phyloP scores from a whole-genome alignment of 2,113 vertebrate genomes.

The Plecturocebus donacophilus region DNA sequence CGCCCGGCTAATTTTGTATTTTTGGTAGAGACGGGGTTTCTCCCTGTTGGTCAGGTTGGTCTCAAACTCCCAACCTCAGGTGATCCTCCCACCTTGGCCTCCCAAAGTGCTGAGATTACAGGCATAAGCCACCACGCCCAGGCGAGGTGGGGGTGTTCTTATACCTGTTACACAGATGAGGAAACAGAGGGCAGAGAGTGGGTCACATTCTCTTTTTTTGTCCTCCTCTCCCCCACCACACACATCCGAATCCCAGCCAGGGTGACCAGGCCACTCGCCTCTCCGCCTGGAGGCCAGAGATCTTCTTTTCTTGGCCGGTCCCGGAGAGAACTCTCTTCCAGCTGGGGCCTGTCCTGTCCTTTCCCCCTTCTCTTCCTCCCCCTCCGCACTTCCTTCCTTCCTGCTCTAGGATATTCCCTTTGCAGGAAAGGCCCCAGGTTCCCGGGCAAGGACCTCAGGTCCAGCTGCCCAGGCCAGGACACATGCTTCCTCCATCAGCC shows the following conservation, averaged over 20 bases:
- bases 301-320: slow-evolving; percentile 3
- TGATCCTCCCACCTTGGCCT: no score
- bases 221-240: neutral
- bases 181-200: neutral
- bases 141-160: neutral
- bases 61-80: no score
- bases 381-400: slow-evolving; percentile 63
- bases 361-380: slow-evolving; percentile 35
- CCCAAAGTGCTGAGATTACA: no score
- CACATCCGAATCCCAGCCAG: neutral
- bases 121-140: no score
- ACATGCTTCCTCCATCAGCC: slow-evolving; percentile 58
- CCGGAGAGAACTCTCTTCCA: neutral
- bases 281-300: slow-evolving; percentile 19
- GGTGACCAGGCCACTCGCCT: neutral
- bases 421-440: slow-evolving; percentile 58
- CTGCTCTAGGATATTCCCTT: slow-evolving; percentile 47
- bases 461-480: slow-evolving; percentile 43
- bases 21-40: no score
- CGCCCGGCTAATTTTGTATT: no score
- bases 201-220: neutral
- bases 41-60: no score
- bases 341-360: slow-evolving; percentile 23
- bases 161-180: neutral
- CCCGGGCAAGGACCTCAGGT: slow-evolving; percentile 45